Evolutionary conservation across 2,888 invertebrate genomes (phyloP).

Genomic region (Metellina segmentata): DNA sequence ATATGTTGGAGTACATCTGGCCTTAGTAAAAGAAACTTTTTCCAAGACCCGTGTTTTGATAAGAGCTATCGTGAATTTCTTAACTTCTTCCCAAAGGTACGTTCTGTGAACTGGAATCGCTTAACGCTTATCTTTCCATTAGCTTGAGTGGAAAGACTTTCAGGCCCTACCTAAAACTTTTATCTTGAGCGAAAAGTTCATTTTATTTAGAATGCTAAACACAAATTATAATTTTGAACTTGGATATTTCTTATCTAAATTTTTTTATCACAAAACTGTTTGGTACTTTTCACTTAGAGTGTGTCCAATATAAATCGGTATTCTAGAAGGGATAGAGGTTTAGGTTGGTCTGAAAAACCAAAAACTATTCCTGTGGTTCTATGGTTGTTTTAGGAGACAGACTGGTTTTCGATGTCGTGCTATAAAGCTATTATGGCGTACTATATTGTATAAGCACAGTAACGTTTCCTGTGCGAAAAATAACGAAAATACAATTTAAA

Average conservation of each 20-base stretch:
- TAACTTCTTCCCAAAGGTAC: not conserved
- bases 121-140: conserved; percentile 10
- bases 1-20: not conserved
- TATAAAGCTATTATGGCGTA: too few species aligned
- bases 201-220: conserved; percentile 15
- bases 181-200: not conserved
- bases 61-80: not conserved
- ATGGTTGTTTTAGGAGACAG: too few species aligned
- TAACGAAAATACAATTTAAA: too few species aligned
- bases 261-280: too few species aligned
- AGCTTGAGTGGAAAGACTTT: not conserved
- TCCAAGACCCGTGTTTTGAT: not conserved
- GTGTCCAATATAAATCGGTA: too few species aligned
- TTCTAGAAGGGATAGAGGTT: too few species aligned
- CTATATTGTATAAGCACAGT: too few species aligned
- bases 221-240: conserved; percentile 16
- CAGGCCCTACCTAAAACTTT: not conserved
- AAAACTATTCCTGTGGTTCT: too few species aligned
- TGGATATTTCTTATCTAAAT: not conserved
- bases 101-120: not conserved
- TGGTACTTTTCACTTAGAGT: too few species aligned
- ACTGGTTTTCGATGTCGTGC: too few species aligned
- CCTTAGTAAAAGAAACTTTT: not conserved
- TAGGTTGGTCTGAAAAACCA: too few species aligned
- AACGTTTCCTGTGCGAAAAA: too few species aligned